Evolutionary conservation across 2,113 vertebrate species (phyloP).

Genomic region (Amblyopsis rosae): DNA sequence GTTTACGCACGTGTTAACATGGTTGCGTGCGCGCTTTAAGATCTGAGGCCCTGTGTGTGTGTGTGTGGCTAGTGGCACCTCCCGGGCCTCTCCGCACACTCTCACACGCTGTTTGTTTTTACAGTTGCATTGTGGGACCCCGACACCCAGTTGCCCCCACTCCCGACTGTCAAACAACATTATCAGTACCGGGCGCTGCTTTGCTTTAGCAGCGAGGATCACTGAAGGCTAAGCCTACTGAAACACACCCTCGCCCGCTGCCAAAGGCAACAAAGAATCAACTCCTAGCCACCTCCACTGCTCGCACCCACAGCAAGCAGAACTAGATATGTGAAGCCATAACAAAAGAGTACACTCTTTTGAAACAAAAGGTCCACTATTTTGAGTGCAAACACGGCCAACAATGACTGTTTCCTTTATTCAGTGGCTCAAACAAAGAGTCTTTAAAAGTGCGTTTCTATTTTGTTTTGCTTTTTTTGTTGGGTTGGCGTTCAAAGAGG

Average conservation of each 20-base stretch:
- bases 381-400: conserved; percentile 62
- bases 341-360: conserved; percentile 55
- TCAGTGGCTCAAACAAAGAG: conserved; percentile 63
- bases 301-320: conserved; percentile 22
- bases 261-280: conserved; percentile 17
- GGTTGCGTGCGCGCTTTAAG: not conserved
- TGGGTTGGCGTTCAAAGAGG: conserved; percentile 66
- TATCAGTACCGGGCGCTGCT: conserved; percentile 56
- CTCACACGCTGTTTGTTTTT: conserved; percentile 68
- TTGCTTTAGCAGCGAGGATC: conserved; percentile 1
- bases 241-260: not conserved
- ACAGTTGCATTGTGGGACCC: conserved; percentile 72
- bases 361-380: conserved; percentile 66
- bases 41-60: conserved; percentile 18
- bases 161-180: conserved; percentile 73
- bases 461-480: conserved; percentile 57
- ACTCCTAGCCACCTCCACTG: conserved; percentile 23
- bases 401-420: conserved; percentile 64
- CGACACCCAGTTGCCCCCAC: conserved; percentile 50
- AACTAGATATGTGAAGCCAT: conserved; percentile 53
- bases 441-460: conserved; percentile 45
- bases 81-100: conserved; percentile 43
- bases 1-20: conserved; percentile 9
- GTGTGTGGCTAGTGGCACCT: conserved; percentile 51
- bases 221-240: conserved; percentile 12